These are phyloP conservation scores for Papilio dardanus DNA, from an alignment of 1,140 invertebrate species.

Conservation along the genomic window DNA sequence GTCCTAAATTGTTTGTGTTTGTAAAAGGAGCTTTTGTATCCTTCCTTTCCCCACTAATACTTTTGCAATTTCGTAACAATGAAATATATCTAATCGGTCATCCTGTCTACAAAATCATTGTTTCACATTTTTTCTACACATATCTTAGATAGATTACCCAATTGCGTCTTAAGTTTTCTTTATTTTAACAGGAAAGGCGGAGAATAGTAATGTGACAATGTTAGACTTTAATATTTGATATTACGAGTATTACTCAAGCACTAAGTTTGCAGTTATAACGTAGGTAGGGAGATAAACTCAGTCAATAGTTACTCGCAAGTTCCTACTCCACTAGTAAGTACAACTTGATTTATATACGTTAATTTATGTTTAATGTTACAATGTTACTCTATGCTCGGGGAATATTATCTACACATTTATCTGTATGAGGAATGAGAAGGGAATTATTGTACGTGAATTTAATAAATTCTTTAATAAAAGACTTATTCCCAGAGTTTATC, in stretches of 20 bases:
- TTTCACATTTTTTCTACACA: constrained; percentile 24
- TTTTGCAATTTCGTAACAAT: neutral
- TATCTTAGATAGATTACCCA: constrained; percentile 37
- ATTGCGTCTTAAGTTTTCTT: constrained; percentile 45
- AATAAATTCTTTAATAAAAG: too few relatives aligned
- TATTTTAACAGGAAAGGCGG: constrained; percentile 45
- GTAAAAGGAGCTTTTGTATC: neutral
- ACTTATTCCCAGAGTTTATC: neutral
- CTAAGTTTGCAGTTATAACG: constrained; percentile 30
- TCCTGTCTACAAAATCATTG: constrained; percentile 8
- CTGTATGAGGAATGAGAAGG: neutral
- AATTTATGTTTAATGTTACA: constrained; percentile 25
- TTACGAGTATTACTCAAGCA: constrained; percentile 24
- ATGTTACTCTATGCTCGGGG: constrained; percentile 14
- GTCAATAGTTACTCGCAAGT: constrained; percentile 32
- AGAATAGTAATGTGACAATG: constrained; percentile 54
- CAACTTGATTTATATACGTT: constrained; percentile 15
- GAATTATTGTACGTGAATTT: neutral
- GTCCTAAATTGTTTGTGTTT: neutral
- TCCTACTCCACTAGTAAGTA: constrained; percentile 24
- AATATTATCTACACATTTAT: constrained; percentile 14
- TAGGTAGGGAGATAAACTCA: constrained; percentile 25
- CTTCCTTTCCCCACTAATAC: neutral
- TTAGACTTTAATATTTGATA: constrained; percentile 46
- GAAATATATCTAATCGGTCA: constrained; percentile 26